Evolutionary conservation across 2,113 vertebrate genomes (phyloP).

Genomic region (Limanda limanda): DNA sequence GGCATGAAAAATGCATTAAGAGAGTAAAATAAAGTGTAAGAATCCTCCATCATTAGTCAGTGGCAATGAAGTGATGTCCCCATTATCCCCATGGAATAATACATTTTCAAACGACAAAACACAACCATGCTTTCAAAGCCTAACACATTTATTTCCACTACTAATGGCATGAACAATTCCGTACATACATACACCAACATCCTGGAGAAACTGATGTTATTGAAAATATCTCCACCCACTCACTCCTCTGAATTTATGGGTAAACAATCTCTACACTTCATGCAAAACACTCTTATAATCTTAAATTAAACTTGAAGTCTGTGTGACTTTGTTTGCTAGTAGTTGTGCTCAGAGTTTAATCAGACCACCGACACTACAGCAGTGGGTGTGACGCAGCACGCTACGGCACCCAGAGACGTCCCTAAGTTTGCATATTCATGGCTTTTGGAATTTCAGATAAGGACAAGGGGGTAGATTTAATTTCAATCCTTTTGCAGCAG

Average conservation of each 20-base stretch:
- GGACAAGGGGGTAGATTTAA: neutral
- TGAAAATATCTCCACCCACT: neutral
- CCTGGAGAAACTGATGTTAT: neutral
- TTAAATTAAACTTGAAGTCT: slow-evolving; percentile 4
- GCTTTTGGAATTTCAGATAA: slow-evolving; percentile 35
- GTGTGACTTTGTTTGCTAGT: neutral
- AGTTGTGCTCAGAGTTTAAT: slow-evolving; percentile 8
- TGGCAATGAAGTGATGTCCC: neutral
- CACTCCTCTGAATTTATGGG: neutral
- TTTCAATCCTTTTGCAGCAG: slow-evolving; percentile 31
- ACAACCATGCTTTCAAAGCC: neutral
- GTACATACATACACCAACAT: slow-evolving; percentile 2
- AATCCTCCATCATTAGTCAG: slow-evolving; percentile 27
- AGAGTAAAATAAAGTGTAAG: slow-evolving; percentile 24
- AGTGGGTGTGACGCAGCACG: slow-evolving; percentile 16
- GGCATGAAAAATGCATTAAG: slow-evolving; percentile 23
- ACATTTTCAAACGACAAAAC: slow-evolving; percentile 24
- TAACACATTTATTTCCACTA: neutral
- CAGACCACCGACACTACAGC: slow-evolving; percentile 2
- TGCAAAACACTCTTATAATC: neutral
- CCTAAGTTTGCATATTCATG: slow-evolving; percentile 33
- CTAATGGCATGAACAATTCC: slow-evolving; percentile 14
- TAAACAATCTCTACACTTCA: slow-evolving; percentile 11
- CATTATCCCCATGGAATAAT: slow-evolving; percentile 10
- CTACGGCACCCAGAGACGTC: slow-evolving; percentile 6